Base-by-base conservation (phyloP, 2,888 invertebrate species). In the Dryocosmus kuriphilus region DNA sequence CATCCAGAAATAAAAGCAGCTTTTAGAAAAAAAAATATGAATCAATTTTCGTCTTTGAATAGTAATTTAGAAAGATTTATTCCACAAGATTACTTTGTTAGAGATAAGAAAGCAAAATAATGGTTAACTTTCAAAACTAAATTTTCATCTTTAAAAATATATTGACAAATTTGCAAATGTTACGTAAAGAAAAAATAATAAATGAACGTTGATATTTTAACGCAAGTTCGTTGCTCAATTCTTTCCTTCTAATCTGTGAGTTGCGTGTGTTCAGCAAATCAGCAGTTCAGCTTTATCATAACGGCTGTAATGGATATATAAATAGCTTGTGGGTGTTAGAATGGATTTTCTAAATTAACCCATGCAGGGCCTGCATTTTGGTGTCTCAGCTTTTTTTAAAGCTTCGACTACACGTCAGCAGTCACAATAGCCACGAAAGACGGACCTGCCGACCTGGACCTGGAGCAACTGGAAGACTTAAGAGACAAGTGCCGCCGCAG, bases 261-360 rank as follows among this genome's bases (percentile, higher is more conserved):
- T 6, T 60, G 60, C 4, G 27, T 14, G 27, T 60, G 24, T 55
- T 22, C n/a, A 60, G 27, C 60, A n/a, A n/a, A n/a, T n/a, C n/a
- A n/a, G n/a, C n/a, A n/a, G n/a, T n/a, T n/a, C n/a, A 60, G 27
- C 60, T 24, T 60, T 60, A 60, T 60, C 60, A 22, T 9, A 55
- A 55, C 51, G n/a, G 22, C 51, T 55, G 51, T 60, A 60, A 60
- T 60, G 27, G 27, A 60, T 27, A 60, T 27, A 60, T 60, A 60
- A 60, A 60, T 60, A 60, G 60, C 60, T 60, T 24, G 60, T 60
- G 22, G 60, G 14, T 60, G 24, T 60, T 60, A 16, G 16, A 60
- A 24, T 60, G 24, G 60, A 16, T 60, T 60, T 57, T 60, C 14
- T 60, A 60, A 60, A 60, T 8, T 27, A 27, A 60, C n/a, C n/a